Conservation (phyloP, 2,888 invertebrate species). For the Hedya salicella region DNA sequence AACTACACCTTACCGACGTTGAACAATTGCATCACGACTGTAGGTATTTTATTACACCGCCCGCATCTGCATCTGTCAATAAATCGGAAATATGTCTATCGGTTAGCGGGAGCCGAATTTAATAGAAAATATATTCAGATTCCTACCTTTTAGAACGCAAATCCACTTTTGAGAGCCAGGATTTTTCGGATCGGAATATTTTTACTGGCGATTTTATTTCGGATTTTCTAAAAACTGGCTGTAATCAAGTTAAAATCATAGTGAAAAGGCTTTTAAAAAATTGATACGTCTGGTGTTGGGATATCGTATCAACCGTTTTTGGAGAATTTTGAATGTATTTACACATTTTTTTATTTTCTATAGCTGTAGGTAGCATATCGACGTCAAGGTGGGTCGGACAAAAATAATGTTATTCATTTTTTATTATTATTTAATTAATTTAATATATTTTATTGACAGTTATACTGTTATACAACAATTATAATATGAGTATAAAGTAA, state of each 20-base stretch:
- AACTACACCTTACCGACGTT: too few species aligned
- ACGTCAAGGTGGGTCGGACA: too few species aligned
- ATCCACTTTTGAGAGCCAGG: neutral
- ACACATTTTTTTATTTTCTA: too few species aligned
- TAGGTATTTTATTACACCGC: neutral
- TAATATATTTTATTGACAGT: too few species aligned
- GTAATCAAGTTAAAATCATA: slow-evolving; percentile 1
- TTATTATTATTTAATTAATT: too few species aligned
- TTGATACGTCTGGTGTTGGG: neutral
- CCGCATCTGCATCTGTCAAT: slow-evolving; percentile 17
- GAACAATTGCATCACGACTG: too few species aligned
- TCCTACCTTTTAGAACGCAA: neutral
- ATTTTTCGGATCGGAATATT: slow-evolving; percentile 13
- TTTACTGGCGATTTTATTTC: neutral
- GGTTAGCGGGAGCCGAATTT: slow-evolving; percentile 12
- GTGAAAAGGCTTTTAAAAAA: neutral
- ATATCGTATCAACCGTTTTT: neutral
- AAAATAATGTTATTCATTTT: too few species aligned
- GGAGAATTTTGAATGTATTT: too few species aligned
- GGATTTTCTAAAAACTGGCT: neutral
- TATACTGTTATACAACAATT: too few species aligned
- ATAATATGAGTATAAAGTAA: too few species aligned
- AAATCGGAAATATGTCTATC: slow-evolving; percentile 22
- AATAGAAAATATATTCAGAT: slow-evolving; percentile 14
- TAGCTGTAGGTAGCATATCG: too few species aligned